Evolutionary conservation across 92 coral and sea anemone species (phyloP).

Genomic region (Meandrina meandrites): DNA sequence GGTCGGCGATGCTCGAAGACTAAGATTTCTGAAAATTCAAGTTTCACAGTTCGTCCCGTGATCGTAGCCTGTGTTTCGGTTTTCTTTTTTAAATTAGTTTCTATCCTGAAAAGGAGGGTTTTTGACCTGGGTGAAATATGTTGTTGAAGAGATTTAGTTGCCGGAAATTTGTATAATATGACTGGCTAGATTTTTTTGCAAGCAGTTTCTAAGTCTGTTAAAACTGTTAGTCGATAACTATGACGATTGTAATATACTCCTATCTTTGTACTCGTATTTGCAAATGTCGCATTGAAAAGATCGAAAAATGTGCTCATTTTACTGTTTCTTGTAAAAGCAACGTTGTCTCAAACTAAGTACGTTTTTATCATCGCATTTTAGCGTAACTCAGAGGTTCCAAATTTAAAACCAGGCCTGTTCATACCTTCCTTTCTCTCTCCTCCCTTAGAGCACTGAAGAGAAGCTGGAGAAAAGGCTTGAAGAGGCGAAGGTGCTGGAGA

Average conservation of each 20-base stretch:
- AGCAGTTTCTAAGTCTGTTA: no score
- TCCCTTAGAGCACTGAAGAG: constrained; percentile 36
- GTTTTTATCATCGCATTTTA: background rate
- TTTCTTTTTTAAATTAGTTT: background rate
- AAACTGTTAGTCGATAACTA: no score
- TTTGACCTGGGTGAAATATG: no score
- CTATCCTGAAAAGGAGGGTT: background rate
- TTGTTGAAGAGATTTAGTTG: no score
- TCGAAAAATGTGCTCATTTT: no score
- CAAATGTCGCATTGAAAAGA: no score
- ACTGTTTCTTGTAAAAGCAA: background rate
- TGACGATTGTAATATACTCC: no score
- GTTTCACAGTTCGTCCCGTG: background rate
- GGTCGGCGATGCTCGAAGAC: background rate
- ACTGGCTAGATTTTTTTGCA: no score
- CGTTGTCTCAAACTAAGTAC: background rate
- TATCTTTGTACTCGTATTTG: no score
- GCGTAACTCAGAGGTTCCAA: background rate
- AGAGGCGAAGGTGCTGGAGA: constrained; percentile 67
- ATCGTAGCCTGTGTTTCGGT: background rate
- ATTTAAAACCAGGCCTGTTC: background rate
- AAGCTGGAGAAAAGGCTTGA: constrained; percentile 42
- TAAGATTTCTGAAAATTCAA: no score
- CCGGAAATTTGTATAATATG: no score
- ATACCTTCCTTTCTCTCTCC: background rate